Conservation (phyloP, 2,797 vertebrate species). For the Chelon labrosus region DNA sequence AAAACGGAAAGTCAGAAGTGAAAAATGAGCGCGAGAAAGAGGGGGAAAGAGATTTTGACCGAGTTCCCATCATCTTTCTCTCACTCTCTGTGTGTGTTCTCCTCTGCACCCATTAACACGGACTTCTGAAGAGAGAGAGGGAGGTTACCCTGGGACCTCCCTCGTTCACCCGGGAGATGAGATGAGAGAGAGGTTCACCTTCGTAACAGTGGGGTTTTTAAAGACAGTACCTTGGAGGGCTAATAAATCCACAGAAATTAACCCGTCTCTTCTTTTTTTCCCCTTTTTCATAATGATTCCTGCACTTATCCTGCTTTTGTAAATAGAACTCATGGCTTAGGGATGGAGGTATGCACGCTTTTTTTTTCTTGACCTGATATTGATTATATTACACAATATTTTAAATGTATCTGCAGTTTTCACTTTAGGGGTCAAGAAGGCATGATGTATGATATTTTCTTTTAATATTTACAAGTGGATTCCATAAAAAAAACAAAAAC, state of each 20-base stretch:
- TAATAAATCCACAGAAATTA: constrained; percentile 64
- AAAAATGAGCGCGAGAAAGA: background rate
- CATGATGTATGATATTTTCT: too few species aligned
- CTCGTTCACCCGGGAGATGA: constrained; percentile 44
- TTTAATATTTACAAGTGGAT: too few species aligned
- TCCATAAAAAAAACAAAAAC: too few species aligned
- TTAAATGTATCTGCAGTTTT: too few species aligned
- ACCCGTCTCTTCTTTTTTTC: constrained; percentile 27
- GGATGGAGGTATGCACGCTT: constrained; percentile 8
- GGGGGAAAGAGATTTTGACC: constrained; percentile 5
- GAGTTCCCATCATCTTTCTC: background rate
- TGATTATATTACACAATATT: background rate
- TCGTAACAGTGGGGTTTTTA: constrained; percentile 40
- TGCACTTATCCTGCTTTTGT: constrained; percentile 41
- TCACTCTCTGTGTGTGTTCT: constrained; percentile 17
- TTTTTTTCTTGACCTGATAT: constrained; percentile 13
- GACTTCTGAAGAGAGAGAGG: constrained; percentile 35
- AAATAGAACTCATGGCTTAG: constrained; percentile 33
- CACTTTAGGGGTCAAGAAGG: too few species aligned
- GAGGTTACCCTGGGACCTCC: constrained; percentile 28
- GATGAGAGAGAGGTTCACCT: constrained; percentile 53
- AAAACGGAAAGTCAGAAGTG: background rate
- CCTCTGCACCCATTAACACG: constrained; percentile 48
- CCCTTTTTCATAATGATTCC: constrained; percentile 37
- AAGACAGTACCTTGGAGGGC: constrained; percentile 51